Base-by-base conservation (phyloP, 64 coral and sea anemone species). In the Astreopora myriophthalma region DNA sequence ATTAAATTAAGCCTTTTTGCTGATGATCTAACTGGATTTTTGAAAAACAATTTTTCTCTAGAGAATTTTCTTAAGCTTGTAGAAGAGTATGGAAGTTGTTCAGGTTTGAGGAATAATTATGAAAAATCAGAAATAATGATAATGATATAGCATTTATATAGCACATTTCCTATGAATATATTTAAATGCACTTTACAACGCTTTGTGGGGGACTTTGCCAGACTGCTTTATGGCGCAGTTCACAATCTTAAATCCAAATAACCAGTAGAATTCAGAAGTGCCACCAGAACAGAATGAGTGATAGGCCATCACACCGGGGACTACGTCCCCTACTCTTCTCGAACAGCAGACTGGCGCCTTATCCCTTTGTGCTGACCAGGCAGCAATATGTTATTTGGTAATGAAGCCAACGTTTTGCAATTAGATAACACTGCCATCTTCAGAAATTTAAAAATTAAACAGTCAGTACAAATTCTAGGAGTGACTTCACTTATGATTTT, bases 1-100 rank as follows among this genome's bases (percentile, higher is more conserved):
- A 68, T 68, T 68, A 68, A 27, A 68, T 68, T 68, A 27, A n/a
- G 64, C 64, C 64, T 68, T 5, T 68, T 68, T 68, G 64, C 64
- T 68, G 64, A 68, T 26, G 64, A 29, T n/a, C 64, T 68, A n/a
- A 29, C 64, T n/a, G 64, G 64, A 22, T 68, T 68, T 68, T 68
- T 55, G 64, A 68, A 68, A 68, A 68, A 68, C 26, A n/a, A 68
- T 68, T 68, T 68, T 26, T 68, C n/a, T 68, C 5, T 27, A 19
- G 0, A 22, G 26, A 68, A 68, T 68, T 68, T 68, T 68, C 23
- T 68, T 68, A 68, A 68, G 26, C n/a, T 68, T 0, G 26, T 68
- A 68, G 64, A 31, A 68, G n/a, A 68, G 2, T 68, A 68, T 30
- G 64, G 64, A 68, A 30, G n/a, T 68, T 68, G 64, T n/a, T 68